Evolutionary conservation across 1,140 invertebrate genomes (phyloP).

Genomic region (Caenorhabditis remanei): DNA sequence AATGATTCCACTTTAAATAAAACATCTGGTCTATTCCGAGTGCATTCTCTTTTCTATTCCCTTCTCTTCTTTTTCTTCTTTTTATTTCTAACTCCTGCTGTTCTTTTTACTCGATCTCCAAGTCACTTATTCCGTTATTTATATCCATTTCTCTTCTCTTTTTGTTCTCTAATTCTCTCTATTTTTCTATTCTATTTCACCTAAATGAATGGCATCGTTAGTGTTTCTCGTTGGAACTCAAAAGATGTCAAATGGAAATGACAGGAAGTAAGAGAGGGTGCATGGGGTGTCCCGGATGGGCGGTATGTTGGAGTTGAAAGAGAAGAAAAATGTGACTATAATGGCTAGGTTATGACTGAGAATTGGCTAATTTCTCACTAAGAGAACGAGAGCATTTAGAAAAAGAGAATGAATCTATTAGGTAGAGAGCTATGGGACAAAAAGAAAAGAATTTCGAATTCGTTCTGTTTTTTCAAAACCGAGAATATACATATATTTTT

Average conservation of each 20-base stretch:
- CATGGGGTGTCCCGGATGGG: not conserved
- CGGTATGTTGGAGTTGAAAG: constrained; percentile 3
- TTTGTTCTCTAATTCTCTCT: not conserved
- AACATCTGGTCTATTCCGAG: not conserved
- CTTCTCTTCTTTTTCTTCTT: not conserved
- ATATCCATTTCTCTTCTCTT: constrained; percentile 11
- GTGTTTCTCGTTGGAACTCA: not conserved
- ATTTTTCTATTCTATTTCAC: not conserved
- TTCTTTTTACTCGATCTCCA: not conserved
- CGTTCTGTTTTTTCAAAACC: no score
- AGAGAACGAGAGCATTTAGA: no score
- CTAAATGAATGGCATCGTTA: constrained; percentile 31
- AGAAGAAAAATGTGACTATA: not conserved
- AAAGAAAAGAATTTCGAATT: no score
- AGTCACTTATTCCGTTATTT: constrained; percentile 46
- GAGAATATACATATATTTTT: no score
- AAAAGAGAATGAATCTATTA: no score
- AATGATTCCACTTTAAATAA: not conserved
- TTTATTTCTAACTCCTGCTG: not conserved
- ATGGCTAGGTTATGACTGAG: not conserved
- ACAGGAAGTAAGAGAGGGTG: not conserved
- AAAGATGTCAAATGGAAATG: constrained; percentile 2
- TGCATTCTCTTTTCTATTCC: not conserved
- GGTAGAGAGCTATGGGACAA: no score
- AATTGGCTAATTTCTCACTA: not conserved